Evolutionary conservation across 2,888 invertebrate species (phyloP).

Genomic region (Ornithoptera priamus): DNA sequence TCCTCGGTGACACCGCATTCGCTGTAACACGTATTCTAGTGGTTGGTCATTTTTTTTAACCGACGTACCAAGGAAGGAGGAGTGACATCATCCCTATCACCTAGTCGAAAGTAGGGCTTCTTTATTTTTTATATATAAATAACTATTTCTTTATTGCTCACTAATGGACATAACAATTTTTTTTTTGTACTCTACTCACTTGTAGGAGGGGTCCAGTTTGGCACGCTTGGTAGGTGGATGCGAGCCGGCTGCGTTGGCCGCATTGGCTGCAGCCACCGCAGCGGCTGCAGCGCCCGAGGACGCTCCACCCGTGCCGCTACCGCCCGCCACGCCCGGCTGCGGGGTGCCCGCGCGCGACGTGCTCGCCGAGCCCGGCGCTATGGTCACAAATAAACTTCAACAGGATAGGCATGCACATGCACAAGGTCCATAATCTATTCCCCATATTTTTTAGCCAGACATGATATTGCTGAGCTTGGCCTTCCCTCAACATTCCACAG

Average conservation of each 20-base stretch:
- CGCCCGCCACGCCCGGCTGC: conserved; percentile 48
- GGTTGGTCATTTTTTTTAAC: too few species aligned
- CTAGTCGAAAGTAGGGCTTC: too few species aligned
- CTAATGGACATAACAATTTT: too few species aligned
- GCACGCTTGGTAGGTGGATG: conserved; percentile 54
- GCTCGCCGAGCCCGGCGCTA: conserved; percentile 46
- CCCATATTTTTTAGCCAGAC: too few species aligned
- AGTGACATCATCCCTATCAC: too few species aligned
- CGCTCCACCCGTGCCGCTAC: conserved; percentile 48
- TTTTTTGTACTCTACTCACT: conserved; percentile 42
- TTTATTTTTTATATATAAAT: too few species aligned
- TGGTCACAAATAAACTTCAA: not conserved
- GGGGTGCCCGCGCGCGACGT: conserved; percentile 56
- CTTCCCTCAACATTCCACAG: too few species aligned
- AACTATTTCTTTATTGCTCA: too few species aligned
- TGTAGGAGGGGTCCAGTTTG: conserved; percentile 62
- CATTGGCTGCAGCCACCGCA: conserved; percentile 37
- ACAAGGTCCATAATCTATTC: too few species aligned
- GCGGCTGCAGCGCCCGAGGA: conserved; percentile 48
- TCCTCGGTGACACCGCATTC: conserved; percentile 96
- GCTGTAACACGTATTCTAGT: conserved; percentile 63
- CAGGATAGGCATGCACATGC: too few species aligned
- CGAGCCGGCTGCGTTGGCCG: conserved; percentile 47
- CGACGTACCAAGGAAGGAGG: too few species aligned
- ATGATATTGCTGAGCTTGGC: too few species aligned